Evolutionary conservation across 2,797 vertebrate genomes (phyloP).

Genomic region (Poeciliopsis presidionis): DNA sequence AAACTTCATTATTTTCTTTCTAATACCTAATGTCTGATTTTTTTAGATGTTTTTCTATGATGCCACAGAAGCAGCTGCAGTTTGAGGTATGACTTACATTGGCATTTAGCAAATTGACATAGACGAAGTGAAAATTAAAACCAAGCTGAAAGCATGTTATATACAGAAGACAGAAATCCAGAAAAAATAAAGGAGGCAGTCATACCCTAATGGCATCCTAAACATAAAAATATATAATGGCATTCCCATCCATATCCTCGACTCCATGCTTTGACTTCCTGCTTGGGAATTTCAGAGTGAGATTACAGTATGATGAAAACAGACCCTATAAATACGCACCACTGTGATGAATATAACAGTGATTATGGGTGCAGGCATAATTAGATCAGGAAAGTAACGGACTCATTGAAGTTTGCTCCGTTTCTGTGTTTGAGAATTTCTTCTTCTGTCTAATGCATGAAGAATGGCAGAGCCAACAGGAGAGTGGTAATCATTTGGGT

Average conservation of each 20-base stretch:
- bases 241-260: conserved; percentile 63
- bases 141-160: conserved; percentile 43
- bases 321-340: conserved; percentile 85
- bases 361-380: conserved; percentile 83
- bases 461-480: conserved; percentile 75
- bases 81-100: neutral
- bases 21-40: neutral
- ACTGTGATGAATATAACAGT: conserved; percentile 87
- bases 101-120: neutral
- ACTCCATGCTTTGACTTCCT: conserved; percentile 38
- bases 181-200: conserved; percentile 75
- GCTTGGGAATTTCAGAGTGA: conserved; percentile 84
- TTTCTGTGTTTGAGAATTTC: conserved; percentile 81
- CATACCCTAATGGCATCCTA: conserved; percentile 65
- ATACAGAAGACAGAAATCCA: conserved; percentile 74
- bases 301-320: conserved; percentile 86
- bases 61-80: neutral
- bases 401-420: conserved; percentile 80
- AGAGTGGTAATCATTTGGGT: conserved; percentile 75
- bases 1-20: neutral
- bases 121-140: conserved; percentile 70
- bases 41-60: neutral
- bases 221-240: conserved; percentile 83
- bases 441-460: conserved; percentile 78
- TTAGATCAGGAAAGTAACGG: conserved; percentile 80